phyloP scores from a whole-genome alignment of 1,140 invertebrate genomes.

The Plodia interpunctella region DNA sequence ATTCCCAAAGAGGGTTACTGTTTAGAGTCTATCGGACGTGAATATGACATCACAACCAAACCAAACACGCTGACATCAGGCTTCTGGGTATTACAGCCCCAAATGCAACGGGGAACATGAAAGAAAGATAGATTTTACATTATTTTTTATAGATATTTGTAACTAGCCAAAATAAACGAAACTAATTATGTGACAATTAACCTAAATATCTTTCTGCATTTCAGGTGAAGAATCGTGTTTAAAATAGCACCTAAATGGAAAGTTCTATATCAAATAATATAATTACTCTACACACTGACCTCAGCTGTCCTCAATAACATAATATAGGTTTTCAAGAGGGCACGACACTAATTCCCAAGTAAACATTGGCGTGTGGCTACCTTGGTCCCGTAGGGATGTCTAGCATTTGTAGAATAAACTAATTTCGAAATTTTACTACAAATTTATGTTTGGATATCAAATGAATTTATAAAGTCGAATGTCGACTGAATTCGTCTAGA shows the following conservation, averaged over 20 bases:
- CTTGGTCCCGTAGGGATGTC: neutral
- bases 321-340: conserved; percentile 6
- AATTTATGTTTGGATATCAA: neutral
- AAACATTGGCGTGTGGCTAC: conserved; percentile 9
- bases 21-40: no score
- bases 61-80: no score
- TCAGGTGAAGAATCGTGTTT: neutral
- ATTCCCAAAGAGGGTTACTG: no score
- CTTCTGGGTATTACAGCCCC: no score
- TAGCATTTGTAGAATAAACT: neutral
- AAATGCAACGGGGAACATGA: no score
- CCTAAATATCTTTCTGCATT: no score
- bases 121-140: no score
- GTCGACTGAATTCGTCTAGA: no score
- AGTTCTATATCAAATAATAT: neutral
- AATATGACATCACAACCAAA: no score
- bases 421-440: neutral
- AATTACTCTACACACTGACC: neutral
- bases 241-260: neutral
- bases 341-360: conserved; percentile 6
- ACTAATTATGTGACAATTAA: no score
- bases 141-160: no score
- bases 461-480: neutral
- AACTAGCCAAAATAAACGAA: no score
- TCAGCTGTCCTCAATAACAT: conserved; percentile 1